Evolutionary conservation across 2,888 invertebrate genomes (phyloP), one percentile per base, ranked within the genome.

Genomic region (Cerastis rubricosa): DNA sequence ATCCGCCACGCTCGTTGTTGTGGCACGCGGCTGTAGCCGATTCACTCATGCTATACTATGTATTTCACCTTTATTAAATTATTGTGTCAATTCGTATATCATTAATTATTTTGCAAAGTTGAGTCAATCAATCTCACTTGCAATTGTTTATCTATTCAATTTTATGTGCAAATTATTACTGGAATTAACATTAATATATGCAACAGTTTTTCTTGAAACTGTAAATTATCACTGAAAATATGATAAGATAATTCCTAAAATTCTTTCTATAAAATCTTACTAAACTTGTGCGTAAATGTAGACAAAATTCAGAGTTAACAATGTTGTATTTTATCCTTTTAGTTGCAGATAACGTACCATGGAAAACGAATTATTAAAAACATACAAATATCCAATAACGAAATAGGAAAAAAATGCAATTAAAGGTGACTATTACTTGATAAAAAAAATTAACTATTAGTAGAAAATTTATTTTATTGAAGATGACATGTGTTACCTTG

Each of bases 1-100:
- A 96, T 96, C 92, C 85, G 95, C 87, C 87, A 95, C 95, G 95
- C 92, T 93, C 89, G 91, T 91, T 91, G 89, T 88, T 85, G 88
- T 86, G 90, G 93, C 95, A 94, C 95, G 94, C 94, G 94, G 93
- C 91, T 86, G 83, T 85, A 87, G 91, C 91, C 85, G 90, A 89
- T 91, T 84, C 89, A 91, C 90, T 92, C 90, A 90, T 89, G 89
- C 90, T 89, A 90, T 84, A 87, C 85, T 71, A 59, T 84, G 59
- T 74, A 87, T 89, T 89, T 85, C 75, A 76, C 76, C 86, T 86
- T 89, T 89, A 88, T 88, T 80, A 71, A 86, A 85, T 86, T 85
- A 85, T 85, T 64, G 29, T 19, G 67, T 76, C 83, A 81, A 83
- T 78, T 85, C 25, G 61, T 25, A 57, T 64, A 29, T 69, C 47